Conservation (phyloP, 2,797 vertebrate genomes). For the Falco columbarius region DNA sequence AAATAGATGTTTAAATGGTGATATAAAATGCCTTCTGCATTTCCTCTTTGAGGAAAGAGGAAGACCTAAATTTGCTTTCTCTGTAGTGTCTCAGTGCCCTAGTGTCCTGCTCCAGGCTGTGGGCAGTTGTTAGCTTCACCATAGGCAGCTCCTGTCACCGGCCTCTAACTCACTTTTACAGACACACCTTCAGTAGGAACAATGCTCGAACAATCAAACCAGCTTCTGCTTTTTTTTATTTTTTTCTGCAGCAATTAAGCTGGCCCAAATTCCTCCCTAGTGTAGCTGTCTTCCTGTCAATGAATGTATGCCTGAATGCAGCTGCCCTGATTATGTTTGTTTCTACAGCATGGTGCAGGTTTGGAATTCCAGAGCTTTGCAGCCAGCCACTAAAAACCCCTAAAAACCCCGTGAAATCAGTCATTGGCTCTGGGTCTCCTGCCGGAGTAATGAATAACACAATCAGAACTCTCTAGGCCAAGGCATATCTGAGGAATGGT, state of each 20-base stretch:
- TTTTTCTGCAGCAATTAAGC: not conserved
- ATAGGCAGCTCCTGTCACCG: not conserved
- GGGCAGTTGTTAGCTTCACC: not conserved
- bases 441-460: slow-evolving; percentile 11
- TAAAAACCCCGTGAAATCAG: not conserved
- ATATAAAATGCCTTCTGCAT: not conserved
- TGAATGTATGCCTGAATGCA: not conserved
- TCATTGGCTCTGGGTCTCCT: not conserved
- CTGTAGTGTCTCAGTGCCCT: not conserved
- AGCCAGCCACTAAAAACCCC: not conserved
- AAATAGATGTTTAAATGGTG: not conserved
- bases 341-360: not conserved
- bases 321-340: not conserved
- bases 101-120: not conserved
- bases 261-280: not conserved
- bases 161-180: not conserved
- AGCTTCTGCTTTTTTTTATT: not conserved
- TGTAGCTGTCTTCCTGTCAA: not conserved
- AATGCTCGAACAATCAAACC: not conserved
- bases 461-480: not conserved
- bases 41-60: not conserved
- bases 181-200: not conserved
- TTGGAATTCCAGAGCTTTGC: slow-evolving; percentile 11
- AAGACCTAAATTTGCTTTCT: not conserved
- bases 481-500: not conserved